Evolutionary conservation across 2,797 vertebrate species (phyloP).

Genomic region (Enteromius afrohamiltoni): DNA sequence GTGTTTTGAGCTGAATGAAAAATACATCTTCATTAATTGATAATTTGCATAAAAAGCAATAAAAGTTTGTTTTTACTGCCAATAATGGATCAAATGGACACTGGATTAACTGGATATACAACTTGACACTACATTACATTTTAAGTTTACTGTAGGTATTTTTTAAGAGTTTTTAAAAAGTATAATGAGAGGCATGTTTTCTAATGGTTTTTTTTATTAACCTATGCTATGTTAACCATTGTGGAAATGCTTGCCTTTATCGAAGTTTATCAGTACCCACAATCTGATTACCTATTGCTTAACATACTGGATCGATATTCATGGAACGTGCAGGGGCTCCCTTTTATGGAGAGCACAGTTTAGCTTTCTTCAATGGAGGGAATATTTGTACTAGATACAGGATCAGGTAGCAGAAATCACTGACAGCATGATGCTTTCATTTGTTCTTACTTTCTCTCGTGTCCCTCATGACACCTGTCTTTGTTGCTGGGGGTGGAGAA

Average conservation of each 20-base stretch:
- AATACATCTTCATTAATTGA: too few species aligned
- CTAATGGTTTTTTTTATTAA: background rate
- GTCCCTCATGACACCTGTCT: constrained; percentile 57
- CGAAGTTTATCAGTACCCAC: background rate
- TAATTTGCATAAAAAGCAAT: too few species aligned
- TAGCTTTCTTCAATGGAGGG: background rate
- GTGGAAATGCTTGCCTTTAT: background rate
- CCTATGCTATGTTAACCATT: background rate
- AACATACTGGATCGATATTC: background rate
- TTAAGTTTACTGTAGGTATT: too few species aligned
- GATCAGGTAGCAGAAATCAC: constrained; percentile 37
- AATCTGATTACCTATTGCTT: background rate
- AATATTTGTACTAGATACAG: constrained; percentile 25
- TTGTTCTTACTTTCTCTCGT: constrained; percentile 18
- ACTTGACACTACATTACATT: background rate
- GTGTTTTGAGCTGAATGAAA: too few species aligned
- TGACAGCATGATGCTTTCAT: constrained; percentile 36
- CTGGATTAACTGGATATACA: too few species aligned
- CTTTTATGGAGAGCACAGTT: background rate
- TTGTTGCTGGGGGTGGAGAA: constrained; percentile 56
- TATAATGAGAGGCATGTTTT: background rate
- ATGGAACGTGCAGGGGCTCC: background rate
- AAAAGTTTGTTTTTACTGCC: too few species aligned
- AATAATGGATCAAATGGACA: too few species aligned
- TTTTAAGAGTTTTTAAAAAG: too few species aligned